Conservation (phyloP, 2,797 vertebrate genomes). For the Molothrus aeneus region DNA sequence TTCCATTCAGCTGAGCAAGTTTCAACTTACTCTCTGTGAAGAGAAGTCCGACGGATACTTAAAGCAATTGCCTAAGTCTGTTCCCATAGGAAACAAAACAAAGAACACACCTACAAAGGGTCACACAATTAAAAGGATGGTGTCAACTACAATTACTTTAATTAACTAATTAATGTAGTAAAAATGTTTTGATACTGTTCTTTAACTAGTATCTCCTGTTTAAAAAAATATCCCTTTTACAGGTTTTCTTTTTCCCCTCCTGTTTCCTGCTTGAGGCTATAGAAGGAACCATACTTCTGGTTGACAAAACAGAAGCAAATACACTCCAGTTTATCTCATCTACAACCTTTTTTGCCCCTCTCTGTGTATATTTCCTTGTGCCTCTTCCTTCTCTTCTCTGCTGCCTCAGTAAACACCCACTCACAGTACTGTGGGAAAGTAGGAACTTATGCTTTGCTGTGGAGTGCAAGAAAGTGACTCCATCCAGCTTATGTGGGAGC, state of each 20-base stretch:
- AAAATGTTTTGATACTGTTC: background rate
- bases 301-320: background rate
- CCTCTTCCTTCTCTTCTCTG: background rate
- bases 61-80: background rate
- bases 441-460: background rate
- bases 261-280: background rate
- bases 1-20: background rate
- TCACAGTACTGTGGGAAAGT: background rate
- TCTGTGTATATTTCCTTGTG: background rate
- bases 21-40: background rate
- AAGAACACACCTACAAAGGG: background rate
- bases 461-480: background rate
- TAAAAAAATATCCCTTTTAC: background rate
- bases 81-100: background rate
- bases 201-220: background rate
- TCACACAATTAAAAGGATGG: background rate
- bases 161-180: background rate
- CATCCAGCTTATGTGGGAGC: background rate
- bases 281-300: background rate
- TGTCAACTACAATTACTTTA: constrained; percentile 14
- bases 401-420: background rate
- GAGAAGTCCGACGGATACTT: background rate
- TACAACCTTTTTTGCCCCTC: background rate
- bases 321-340: background rate
- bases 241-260: background rate